Evolutionary conservation across 1,140 invertebrate species (phyloP).

Genomic region (Babylonia areolata): DNA sequence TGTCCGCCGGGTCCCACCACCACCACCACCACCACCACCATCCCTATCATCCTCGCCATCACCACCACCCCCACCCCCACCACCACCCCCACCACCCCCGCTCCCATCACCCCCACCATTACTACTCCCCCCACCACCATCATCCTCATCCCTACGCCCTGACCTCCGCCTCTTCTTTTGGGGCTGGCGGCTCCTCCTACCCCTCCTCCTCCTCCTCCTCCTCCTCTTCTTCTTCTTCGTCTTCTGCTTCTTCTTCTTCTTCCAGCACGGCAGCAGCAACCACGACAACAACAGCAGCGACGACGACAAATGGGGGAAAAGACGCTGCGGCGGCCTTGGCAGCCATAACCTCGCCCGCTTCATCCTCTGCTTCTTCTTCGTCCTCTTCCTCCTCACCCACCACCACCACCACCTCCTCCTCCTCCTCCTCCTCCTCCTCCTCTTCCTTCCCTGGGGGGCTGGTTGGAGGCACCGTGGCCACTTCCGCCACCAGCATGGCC

Average conservation of each 20-base stretch:
- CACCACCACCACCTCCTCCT: not conserved
- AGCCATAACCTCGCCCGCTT: not conserved
- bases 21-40: constrained; percentile 16
- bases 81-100: not conserved
- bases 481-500: not conserved
- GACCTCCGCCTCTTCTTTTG: not conserved
- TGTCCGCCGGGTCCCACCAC: not conserved
- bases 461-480: not conserved
- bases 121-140: not conserved
- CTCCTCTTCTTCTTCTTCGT: too few relatives aligned
- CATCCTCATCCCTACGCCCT: not conserved
- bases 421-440: not conserved
- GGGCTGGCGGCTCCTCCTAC: not conserved
- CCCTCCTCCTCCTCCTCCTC: not conserved
- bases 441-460: not conserved
- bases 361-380: not conserved
- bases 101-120: not conserved
- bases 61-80: constrained; percentile 7
- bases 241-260: not conserved
- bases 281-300: not conserved
- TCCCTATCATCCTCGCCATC: not conserved
- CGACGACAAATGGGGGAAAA: not conserved
- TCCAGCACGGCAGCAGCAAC: not conserved
- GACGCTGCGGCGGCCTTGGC: constrained; percentile 10
- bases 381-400: not conserved